Base-by-base conservation (phyloP, 2,113 vertebrate species). In the Cinclus cinclus region DNA sequence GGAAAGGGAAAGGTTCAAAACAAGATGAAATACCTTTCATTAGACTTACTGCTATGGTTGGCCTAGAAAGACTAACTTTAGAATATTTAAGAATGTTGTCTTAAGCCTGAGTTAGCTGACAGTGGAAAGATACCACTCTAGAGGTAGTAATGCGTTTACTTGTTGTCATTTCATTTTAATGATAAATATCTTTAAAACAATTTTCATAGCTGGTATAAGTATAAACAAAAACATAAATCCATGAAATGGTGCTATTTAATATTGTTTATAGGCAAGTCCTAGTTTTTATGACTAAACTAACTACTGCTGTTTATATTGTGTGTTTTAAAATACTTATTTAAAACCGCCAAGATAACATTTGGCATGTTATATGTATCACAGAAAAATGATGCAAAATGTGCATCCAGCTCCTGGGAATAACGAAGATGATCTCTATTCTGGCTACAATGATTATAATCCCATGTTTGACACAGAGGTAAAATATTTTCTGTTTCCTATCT, bases 371-470 rank as follows among this genome's bases (percentile, higher is more conserved):
- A 39, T 94, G 24, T 96, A 96, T 95, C 53, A 97, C 97, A 96
- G 96, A 55, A 87, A 97, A 58, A 98, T 98, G 93, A 99, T 99
- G 99, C 98, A 99, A 86, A 98, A 99, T 85, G 98, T 99, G 19
- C 98, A 98, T 50, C 96, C 98, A 21, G 98, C 97, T 47, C 98
- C 99, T 33, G 98, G 98, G 65, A 98, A 97, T 56, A 99, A 98
- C 74, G 98, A 99, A 75, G 99, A 99, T 56, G 99, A 99, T 89
- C 98, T 99, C 93, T 99, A 99, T 96, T 99, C 99, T 64, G 99
- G 99, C 41, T 99, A 99, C 96, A 99, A 99, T 96, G 99, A 99
- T 92, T 99, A 99, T 94, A 99, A 99, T 85, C 99, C 99, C 41
- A 98, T 98, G 3, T 99, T 98, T 97, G 99, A 99, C 90, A 98